Evolutionary conservation across 2,113 vertebrate species (phyloP).

Genomic region (Sorex fumeus): DNA sequence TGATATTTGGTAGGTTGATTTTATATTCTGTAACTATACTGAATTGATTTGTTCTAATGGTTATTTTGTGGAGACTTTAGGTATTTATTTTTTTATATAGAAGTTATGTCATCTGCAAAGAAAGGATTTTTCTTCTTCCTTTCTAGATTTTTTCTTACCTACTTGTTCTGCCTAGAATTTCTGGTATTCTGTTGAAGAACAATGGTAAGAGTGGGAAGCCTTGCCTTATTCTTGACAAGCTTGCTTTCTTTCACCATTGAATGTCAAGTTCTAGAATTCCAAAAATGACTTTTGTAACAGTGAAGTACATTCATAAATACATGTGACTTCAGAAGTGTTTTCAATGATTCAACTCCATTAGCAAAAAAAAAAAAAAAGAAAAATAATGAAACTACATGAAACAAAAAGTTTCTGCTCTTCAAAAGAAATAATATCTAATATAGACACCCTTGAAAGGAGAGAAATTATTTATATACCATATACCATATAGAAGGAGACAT

Average conservation of each 20-base stretch:
- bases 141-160: neutral
- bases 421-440: too few species aligned
- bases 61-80: neutral
- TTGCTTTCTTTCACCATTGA: neutral
- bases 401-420: too few species aligned
- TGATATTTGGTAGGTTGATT: neutral
- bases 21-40: neutral
- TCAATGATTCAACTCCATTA: too few species aligned
- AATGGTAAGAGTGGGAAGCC: neutral
- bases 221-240: slow-evolving; percentile 19
- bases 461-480: too few species aligned
- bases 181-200: neutral
- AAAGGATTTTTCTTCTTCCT: neutral
- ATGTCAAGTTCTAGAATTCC: neutral
- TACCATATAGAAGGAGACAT: too few species aligned
- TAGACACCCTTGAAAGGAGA: too few species aligned
- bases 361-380: too few species aligned
- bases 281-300: neutral
- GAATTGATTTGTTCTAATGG: neutral
- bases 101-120: neutral
- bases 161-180: neutral
- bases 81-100: neutral
- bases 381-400: too few species aligned
- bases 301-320: neutral
- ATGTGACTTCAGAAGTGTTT: too few species aligned